A percentile compares a stretch with the other conserved stretches of the same genome.
These are phyloP conservation scores for Phoeniculus purpureus DNA, from an alignment of 2,797 vertebrate genomes.

Conservation along the genomic window DNA sequence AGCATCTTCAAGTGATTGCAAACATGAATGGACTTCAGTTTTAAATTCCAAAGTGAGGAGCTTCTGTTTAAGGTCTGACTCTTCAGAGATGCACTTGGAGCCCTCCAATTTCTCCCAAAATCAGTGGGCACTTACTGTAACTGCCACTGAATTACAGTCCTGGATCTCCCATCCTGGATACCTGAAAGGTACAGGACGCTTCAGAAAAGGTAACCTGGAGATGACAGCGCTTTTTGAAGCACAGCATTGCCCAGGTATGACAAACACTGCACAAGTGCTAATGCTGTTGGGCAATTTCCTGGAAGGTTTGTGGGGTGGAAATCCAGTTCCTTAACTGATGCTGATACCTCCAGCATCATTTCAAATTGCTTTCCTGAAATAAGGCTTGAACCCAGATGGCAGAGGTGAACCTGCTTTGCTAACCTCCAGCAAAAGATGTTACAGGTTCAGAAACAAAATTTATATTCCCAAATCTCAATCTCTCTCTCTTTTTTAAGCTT, in stretches of 20 bases:
- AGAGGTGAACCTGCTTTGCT: conserved; percentile 39
- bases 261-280: background rate
- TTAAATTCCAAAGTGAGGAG: background rate
- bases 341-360: conserved; percentile 11
- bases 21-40: background rate
- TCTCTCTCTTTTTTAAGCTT: conserved; percentile 29
- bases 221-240: background rate
- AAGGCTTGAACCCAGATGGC: conserved; percentile 26
- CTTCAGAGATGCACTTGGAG: background rate
- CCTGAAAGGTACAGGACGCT: background rate
- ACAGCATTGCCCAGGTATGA: background rate
- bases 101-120: background rate
- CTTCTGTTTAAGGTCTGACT: background rate
- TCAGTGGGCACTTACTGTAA: background rate
- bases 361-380: conserved; percentile 41
- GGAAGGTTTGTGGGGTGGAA: background rate
- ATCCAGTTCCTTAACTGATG: conserved; percentile 40
- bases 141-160: background rate
- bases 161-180: background rate
- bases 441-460: conserved; percentile 21
- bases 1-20: background rate
- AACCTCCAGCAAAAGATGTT: background rate
- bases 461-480: conserved; percentile 13
- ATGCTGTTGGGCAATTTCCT: conserved; percentile 21
- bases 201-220: background rate